A percentile compares a stretch with the other conserved stretches of the same genome.
Conservation (phyloP, 2,113 vertebrate species). For the Ptyas mucosa region DNA sequence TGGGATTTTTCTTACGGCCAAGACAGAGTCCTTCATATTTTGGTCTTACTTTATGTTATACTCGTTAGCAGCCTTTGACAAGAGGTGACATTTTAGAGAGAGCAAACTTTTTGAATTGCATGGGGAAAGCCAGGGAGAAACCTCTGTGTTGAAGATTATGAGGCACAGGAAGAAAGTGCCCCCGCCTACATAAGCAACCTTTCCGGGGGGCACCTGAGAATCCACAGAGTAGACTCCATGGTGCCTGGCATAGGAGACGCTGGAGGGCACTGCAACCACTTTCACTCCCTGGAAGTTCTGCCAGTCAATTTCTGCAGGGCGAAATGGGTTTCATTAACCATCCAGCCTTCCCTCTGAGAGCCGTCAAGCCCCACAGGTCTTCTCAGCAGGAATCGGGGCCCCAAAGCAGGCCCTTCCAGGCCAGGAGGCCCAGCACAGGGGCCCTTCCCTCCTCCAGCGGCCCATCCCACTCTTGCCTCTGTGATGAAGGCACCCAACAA, state of each 20-base stretch:
- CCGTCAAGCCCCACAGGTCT: background rate
- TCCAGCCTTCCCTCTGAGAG: background rate
- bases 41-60: background rate
- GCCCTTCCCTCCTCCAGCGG: background rate
- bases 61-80: background rate
- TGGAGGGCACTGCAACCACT: slow-evolving; percentile 82
- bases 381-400: background rate
- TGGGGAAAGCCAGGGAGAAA: background rate
- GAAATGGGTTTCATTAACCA: background rate
- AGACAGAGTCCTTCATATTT: background rate
- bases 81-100: background rate
- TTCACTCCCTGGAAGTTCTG: slow-evolving; percentile 78
- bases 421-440: background rate
- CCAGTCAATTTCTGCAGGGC: slow-evolving; percentile 78
- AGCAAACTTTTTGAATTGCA: background rate
- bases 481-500: background rate
- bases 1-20: background rate
- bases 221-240: slow-evolving; percentile 85
- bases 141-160: background rate
- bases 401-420: no score
- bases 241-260: slow-evolving; percentile 75
- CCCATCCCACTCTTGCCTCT: background rate
- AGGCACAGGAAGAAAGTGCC: background rate
- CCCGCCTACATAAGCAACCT: background rate
- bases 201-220: slow-evolving; percentile 66